These are phyloP conservation scores for Xenopus petersii DNA, from an alignment of 2,797 vertebrate genomes.

Conservation along the genomic window DNA sequence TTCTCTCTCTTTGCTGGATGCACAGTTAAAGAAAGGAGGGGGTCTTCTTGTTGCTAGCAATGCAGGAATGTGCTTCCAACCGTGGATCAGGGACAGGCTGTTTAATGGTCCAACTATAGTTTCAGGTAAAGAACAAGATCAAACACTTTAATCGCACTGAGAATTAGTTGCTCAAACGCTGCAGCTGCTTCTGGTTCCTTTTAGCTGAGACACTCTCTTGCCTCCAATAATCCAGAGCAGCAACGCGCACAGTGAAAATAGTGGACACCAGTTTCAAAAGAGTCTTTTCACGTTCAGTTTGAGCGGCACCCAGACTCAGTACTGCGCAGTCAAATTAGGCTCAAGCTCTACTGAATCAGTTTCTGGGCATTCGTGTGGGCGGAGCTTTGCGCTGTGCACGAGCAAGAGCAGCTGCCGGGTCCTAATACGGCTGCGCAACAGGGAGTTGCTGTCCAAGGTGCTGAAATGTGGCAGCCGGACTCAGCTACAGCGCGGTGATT, in stretches of 20 bases:
- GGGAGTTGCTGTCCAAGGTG: background rate
- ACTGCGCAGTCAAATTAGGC: background rate
- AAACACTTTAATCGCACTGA: conserved; percentile 18
- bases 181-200: conserved; percentile 16
- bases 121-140: conserved; percentile 6
- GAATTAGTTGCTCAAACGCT: conserved; percentile 14
- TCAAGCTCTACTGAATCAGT: background rate
- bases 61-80: conserved; percentile 1
- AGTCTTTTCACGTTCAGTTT: conserved; percentile 10
- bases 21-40: background rate
- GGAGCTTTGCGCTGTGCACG: background rate
- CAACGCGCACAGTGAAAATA: conserved; percentile 17
- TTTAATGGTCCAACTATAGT: conserved; percentile 3
- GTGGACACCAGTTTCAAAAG: conserved; percentile 18
- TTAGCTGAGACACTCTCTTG: background rate
- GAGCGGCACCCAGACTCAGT: conserved; percentile 18
- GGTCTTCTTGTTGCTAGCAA: background rate
- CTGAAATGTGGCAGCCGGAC: background rate
- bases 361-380: background rate
- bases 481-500: too few species aligned
- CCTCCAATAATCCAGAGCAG: conserved; percentile 20
- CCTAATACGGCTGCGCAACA: background rate
- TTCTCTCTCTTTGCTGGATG: background rate
- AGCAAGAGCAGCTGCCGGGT: background rate
- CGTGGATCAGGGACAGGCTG: conserved; percentile 2